phyloP scores from a whole-genome alignment of 2,888 invertebrate species.

The Calameuta idolon region DNA sequence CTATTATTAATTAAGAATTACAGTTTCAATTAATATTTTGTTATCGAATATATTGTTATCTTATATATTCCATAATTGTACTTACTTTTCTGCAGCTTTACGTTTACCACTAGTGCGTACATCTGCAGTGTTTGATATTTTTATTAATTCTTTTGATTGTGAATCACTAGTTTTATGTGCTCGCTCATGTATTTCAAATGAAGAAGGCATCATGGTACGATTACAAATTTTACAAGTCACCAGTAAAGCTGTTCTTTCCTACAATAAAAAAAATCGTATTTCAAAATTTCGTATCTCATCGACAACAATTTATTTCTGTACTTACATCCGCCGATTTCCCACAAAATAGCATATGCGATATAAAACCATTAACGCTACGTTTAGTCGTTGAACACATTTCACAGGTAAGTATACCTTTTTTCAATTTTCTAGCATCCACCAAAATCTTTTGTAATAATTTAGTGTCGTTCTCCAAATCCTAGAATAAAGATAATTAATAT shows the following conservation, averaged over 20 bases:
- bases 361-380: conserved; percentile 70
- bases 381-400: conserved; percentile 68
- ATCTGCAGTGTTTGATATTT: background rate
- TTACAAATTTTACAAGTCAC: conserved; percentile 71
- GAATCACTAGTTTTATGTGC: conserved; percentile 63
- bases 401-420: conserved; percentile 68
- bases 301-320: conserved; percentile 8
- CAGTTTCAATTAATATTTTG: background rate
- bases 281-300: background rate
- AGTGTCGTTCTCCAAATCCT: conserved; percentile 70
- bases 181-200: conserved; percentile 72
- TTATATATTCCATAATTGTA: background rate
- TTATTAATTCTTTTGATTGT: conserved; percentile 23
- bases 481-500: conserved; percentile 33
- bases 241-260: conserved; percentile 65
- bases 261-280: conserved; percentile 15
- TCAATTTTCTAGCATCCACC: conserved; percentile 64
- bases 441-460: conserved; percentile 68
- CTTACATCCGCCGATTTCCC: conserved; percentile 71
- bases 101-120: conserved; percentile 49
- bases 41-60: background rate
- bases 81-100: conserved; percentile 67
- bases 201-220: conserved; percentile 70
- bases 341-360: conserved; percentile 74
- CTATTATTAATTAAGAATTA: conserved; percentile 29